These are phyloP conservation scores for Jordanella pulchra DNA, from an alignment of 2,797 vertebrate species.

Conservation along the genomic window DNA sequence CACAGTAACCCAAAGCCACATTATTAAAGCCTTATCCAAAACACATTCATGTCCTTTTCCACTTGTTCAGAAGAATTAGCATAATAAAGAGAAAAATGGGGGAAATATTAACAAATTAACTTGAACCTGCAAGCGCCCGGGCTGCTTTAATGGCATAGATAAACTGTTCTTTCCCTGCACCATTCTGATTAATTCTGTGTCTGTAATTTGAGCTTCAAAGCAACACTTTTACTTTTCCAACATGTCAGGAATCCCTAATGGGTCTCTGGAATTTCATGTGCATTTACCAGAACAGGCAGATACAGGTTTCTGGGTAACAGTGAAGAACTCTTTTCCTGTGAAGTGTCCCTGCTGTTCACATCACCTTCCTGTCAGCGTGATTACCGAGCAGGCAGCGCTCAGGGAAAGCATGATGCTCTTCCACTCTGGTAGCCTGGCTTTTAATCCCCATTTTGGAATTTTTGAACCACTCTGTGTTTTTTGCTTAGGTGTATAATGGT, in stretches of 20 bases:
- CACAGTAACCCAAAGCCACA: constrained; percentile 22
- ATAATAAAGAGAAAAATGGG: constrained; percentile 28
- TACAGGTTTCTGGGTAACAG: constrained; percentile 34
- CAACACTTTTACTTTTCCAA: constrained; percentile 16
- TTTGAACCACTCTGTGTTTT: constrained; percentile 33
- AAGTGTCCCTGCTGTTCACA: constrained; percentile 54
- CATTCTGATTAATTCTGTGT: constrained; percentile 9
- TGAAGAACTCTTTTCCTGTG: constrained; percentile 49
- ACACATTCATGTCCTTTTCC: constrained; percentile 2
- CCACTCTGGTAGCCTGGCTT: constrained; percentile 6
- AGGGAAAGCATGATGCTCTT: constrained; percentile 20
- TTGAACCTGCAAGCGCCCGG: constrained; percentile 22
- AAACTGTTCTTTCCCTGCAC: constrained; percentile 15
- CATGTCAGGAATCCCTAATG: constrained; percentile 10
- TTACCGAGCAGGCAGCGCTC: constrained; percentile 51
- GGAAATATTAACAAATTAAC: constrained; percentile 35
- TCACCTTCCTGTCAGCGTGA: constrained; percentile 55
- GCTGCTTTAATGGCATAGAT: constrained; percentile 28
- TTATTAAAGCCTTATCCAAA: constrained; percentile 21
- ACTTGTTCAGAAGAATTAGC: constrained; percentile 28
- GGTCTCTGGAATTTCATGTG: constrained; percentile 11
- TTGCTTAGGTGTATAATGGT: constrained; percentile 34
- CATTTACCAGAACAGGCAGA: constrained; percentile 21
- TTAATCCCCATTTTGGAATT: constrained; percentile 26
- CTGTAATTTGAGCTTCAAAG: constrained; percentile 8